phyloP scores from a whole-genome alignment of 1,140 invertebrate species.

The Glomeris maerens region DNA sequence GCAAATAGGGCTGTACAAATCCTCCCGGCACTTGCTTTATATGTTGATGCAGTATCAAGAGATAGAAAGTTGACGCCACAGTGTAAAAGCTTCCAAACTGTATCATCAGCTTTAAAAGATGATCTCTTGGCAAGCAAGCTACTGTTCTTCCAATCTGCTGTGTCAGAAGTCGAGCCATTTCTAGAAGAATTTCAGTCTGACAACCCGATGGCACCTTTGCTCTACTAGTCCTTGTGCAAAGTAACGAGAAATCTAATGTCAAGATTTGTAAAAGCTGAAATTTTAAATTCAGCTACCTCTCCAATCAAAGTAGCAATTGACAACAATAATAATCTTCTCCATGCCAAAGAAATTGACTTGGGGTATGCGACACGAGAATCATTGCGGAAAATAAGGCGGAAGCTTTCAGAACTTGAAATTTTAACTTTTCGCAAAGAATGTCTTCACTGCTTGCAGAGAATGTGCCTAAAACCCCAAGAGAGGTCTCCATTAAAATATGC shows the following conservation, averaged over 20 bases:
- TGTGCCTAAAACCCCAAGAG: too few species aligned
- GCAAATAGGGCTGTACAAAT: conserved; percentile 10
- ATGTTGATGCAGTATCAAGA: too few species aligned
- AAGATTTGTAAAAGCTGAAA: conserved; percentile 9
- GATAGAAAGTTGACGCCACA: not conserved
- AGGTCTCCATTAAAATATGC: too few species aligned
- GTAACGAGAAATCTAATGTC: not conserved
- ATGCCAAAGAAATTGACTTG: too few species aligned
- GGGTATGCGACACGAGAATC: too few species aligned
- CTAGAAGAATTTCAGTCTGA: conserved; percentile 6
- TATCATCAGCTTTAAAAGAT: not conserved
- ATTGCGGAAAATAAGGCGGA: too few species aligned
- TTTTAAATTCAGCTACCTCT: not conserved
- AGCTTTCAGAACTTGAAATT: too few species aligned
- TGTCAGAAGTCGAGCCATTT: not conserved
- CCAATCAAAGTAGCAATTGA: too few species aligned
- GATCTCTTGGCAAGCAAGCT: not conserved
- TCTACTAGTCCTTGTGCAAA: not conserved
- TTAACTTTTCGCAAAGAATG: too few species aligned
- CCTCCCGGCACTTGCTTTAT: not conserved
- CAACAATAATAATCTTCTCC: too few species aligned
- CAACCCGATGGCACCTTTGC: conserved; percentile 1
- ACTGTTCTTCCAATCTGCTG: conserved; percentile 6
- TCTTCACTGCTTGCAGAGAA: too few species aligned
- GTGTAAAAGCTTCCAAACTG: not conserved